Conservation (phyloP, 2,113 vertebrate species). For the Rhineura floridana region DNA sequence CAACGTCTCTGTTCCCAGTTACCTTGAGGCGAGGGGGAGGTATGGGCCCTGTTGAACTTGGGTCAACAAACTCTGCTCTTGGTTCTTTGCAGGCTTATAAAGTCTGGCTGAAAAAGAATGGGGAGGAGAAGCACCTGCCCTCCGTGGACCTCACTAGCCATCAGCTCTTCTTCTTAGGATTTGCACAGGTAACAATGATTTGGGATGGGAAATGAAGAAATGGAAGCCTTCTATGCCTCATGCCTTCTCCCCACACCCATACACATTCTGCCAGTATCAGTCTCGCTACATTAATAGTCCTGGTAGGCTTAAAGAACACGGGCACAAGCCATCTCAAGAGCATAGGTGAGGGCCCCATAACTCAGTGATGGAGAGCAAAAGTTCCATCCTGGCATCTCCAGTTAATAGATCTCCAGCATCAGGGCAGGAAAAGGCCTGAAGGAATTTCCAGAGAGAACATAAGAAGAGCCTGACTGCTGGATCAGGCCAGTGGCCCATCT, state of each 20-base stretch:
- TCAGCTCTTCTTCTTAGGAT: conserved; percentile 97
- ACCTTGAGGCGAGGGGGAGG: background rate
- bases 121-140: conserved; percentile 89
- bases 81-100: conserved; percentile 84
- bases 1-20: background rate
- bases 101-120: conserved; percentile 85
- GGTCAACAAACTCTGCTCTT: background rate
- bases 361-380: too few species aligned
- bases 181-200: conserved; percentile 87
- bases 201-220: background rate
- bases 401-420: background rate
- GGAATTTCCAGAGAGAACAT: background rate
- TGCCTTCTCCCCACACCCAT: too few species aligned
- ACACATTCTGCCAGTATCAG: background rate
- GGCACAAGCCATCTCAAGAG: background rate
- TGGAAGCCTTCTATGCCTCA: background rate
- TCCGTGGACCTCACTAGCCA: conserved; percentile 93
- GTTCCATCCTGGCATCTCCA: background rate
- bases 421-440: background rate
- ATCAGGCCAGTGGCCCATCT: too few species aligned
- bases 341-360: background rate
- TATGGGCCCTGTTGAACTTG: background rate
- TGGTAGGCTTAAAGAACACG: background rate
- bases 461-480: too few species aligned
- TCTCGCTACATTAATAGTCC: background rate